A percentile compares a stretch with the other conserved stretches of the same genome.
Evolutionary conservation across 2,113 vertebrate species (phyloP).

Genomic region (Picathartes gymnocephalus): DNA sequence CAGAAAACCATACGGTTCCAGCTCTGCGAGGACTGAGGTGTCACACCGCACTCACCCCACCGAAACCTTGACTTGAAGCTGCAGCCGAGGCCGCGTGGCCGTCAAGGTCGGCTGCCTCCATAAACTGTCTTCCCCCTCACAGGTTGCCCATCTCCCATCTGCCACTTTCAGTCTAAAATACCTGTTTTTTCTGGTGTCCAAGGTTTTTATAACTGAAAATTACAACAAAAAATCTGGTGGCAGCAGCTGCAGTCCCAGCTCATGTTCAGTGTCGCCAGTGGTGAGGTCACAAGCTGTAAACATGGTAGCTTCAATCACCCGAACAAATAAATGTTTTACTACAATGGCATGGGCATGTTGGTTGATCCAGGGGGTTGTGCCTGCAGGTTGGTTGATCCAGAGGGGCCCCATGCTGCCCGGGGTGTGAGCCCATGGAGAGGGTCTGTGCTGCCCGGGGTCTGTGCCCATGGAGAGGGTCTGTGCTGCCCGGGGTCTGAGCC

Average conservation of each 20-base stretch:
- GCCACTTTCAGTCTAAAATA: constrained; percentile 24
- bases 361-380: constrained; percentile 18
- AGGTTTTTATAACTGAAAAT: constrained; percentile 60
- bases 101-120: background rate
- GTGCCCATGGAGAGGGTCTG: fast-evolving
- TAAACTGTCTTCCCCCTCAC: constrained; percentile 27
- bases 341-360: constrained; percentile 40
- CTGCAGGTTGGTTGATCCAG: background rate
- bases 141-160: background rate
- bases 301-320: constrained; percentile 72
- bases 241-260: constrained; percentile 46
- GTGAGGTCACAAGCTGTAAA: constrained; percentile 72
- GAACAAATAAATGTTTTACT: constrained; percentile 81
- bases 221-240: constrained; percentile 6
- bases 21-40: background rate
- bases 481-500: background rate
- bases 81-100: background rate
- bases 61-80: constrained; percentile 34
- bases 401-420: fast-evolving
- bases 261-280: constrained; percentile 53
- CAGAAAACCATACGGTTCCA: constrained; percentile 57
- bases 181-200: constrained; percentile 63
- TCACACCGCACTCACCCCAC: background rate
- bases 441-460: fast-evolving
- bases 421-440: fast-evolving